Conservation (phyloP, 1,140 invertebrate genomes). For the Panonychus citri region DNA sequence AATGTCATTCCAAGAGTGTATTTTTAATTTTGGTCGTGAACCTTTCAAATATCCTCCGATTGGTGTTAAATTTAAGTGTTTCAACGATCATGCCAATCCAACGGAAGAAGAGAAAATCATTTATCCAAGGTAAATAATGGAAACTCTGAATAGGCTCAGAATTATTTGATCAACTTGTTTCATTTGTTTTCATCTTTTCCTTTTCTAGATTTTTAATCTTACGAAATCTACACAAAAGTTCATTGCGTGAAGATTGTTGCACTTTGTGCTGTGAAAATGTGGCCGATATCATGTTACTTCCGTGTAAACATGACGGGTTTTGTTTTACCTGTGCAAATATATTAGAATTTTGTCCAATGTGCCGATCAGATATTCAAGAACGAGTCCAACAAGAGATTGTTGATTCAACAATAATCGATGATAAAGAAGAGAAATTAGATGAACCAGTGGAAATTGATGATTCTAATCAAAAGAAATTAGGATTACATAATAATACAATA, state of each 20-base stretch:
- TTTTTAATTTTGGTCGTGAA: constrained; percentile 69
- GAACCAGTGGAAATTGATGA: too few species aligned
- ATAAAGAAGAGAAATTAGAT: too few species aligned
- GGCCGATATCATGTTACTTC: constrained; percentile 44
- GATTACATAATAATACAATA: too few species aligned
- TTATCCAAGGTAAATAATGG: constrained; percentile 26
- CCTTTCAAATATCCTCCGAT: constrained; percentile 54
- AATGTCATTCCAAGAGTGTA: constrained; percentile 84
- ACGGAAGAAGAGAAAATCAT: constrained; percentile 42
- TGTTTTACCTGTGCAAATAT: constrained; percentile 52
- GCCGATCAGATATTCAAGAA: constrained; percentile 36
- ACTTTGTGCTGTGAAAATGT: constrained; percentile 61
- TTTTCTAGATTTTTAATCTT: constrained; percentile 42
- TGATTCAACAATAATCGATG: too few species aligned
- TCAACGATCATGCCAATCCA: constrained; percentile 50
- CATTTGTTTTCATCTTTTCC: constrained; percentile 5
- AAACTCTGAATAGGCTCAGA: too few species aligned
- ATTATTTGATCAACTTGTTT: neutral
- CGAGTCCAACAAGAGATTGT: neutral
- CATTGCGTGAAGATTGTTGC: constrained; percentile 59
- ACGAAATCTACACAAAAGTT: constrained; percentile 42
- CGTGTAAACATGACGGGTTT: constrained; percentile 68
- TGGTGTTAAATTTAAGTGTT: constrained; percentile 37
- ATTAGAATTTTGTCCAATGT: constrained; percentile 64
- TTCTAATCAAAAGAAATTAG: too few species aligned